Conservation (phyloP, 2,888 invertebrate genomes). For the Polymixis lichenea region DNA sequence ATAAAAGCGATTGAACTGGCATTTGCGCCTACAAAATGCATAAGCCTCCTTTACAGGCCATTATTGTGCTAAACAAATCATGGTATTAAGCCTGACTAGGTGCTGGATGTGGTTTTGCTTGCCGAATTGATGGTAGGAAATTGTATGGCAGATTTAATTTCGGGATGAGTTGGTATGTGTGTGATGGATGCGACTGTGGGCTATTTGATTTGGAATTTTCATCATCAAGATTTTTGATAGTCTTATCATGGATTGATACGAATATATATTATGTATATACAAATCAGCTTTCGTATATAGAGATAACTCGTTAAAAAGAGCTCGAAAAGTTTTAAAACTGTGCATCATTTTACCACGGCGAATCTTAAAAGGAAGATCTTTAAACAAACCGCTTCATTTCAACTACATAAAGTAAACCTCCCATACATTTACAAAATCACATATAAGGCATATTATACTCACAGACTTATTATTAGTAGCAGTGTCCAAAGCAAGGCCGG, state of each 20-base stretch:
- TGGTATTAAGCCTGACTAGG: conserved; percentile 62
- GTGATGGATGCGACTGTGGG: background rate
- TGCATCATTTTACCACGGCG: too few species aligned
- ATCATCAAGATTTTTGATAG: background rate
- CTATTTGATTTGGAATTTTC: background rate
- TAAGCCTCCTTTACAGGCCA: conserved; percentile 72
- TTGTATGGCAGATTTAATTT: conserved; percentile 8
- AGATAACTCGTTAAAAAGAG: background rate
- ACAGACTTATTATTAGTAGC: conserved; percentile 67
- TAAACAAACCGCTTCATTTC: conserved; percentile 41
- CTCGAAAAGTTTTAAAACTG: background rate
- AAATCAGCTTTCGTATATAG: too few species aligned
- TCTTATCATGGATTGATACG: background rate
- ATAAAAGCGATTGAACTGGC: conserved; percentile 73
- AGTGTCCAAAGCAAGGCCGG: conserved; percentile 71
- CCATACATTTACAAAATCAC: conserved; percentile 59
- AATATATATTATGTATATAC: too few species aligned
- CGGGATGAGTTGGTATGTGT: background rate
- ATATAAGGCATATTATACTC: conserved; percentile 58
- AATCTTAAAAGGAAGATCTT: conserved; percentile 17
- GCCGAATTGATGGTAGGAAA: background rate
- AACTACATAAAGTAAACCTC: conserved; percentile 34
- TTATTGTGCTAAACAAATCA: conserved; percentile 78
- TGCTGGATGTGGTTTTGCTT: conserved; percentile 39
- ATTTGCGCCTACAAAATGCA: conserved; percentile 76